Percentiles rank a stretch among this genome's conserved stretches.
Evolutionary conservation across 2,888 invertebrate species (phyloP).

Genomic region (Gandaritis pyraliata): DNA sequence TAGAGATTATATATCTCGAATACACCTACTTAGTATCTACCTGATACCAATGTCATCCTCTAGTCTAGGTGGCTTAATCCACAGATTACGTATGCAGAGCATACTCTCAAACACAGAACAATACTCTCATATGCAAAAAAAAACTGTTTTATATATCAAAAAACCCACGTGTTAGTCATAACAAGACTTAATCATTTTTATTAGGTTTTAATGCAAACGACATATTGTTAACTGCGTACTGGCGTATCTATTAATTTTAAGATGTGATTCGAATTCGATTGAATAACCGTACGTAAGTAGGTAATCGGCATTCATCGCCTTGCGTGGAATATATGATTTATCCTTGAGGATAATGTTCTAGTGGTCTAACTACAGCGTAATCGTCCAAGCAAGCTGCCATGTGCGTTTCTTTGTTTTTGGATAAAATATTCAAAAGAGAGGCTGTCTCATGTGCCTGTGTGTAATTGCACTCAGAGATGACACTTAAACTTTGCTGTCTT

Average conservation of each 20-base stretch:
- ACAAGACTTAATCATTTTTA: not conserved
- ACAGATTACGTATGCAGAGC: no score
- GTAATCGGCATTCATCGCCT: conserved; percentile 28
- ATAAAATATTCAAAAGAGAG: conserved; percentile 3
- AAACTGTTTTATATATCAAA: no score
- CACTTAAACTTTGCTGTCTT: no score
- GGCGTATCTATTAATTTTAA: conserved; percentile 1
- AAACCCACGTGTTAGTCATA: not conserved
- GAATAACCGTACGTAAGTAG: conserved; percentile 22
- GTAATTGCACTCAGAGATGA: no score
- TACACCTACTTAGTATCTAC: no score
- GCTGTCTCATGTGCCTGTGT: no score
- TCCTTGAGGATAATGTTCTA: conserved; percentile 21
- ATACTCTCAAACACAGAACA: no score
- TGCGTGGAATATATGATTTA: conserved; percentile 13
- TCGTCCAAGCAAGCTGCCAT: conserved; percentile 9
- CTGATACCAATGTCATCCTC: no score
- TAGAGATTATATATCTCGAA: no score
- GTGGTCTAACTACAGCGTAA: conserved; percentile 1
- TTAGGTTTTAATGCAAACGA: conserved; percentile 24
- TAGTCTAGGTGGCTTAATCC: no score
- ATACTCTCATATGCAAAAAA: no score
- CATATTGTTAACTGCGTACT: conserved; percentile 9
- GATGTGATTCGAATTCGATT: conserved; percentile 24
- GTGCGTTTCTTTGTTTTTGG: conserved; percentile 15